Base-by-base conservation (phyloP, 30 jellyfish, hydroid and myxozoan genomes). In the Sanderia malayensis region DNA sequence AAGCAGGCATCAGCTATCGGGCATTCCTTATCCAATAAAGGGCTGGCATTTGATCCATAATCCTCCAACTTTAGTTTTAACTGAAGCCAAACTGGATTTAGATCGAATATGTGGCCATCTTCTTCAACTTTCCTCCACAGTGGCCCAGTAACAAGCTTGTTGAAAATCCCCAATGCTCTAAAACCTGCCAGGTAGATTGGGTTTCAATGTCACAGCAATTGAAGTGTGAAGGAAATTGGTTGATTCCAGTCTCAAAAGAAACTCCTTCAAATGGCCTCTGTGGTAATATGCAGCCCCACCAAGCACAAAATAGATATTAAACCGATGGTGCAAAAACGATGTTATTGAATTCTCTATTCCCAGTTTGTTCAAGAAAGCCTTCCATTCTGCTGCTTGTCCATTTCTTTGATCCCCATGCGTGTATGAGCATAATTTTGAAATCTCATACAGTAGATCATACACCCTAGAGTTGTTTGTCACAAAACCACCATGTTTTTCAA, bases 261-360 rank as follows among this genome's bases (percentile, higher is more conserved):
- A 73, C 2, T 53, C 80, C 25, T 57, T 73, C 68, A 57, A 49
- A 31, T 73, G 82, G 26, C 26, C 26, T 30, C 85, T 25, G 32
- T 57, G 85, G 34, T 49, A 73, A 27, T 73, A 73, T 2, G 32
- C 10, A 49, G 85, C 80, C 4, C 85, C 85, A 73, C 85, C 85
- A 22, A 73, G 25, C 8, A 73, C 85, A 73, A 73, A 73, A 6
- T 6, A 6, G 8, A 70, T 28, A 47, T 70, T 70, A 47, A 70
- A 70, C 23, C 82, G 7, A 26, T 70, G 82, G 31, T 73, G 85
- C 2, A 73, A 31, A 27, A 73, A 57, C 2, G 85, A 73, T 3
- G 31, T 22, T 67, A 52, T 73, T 8, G 20, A 20, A 58, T 73
- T 57, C 21, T 73, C 25, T 1, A 26, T 30, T 6, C 31, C 31